A percentile compares a stretch with the other conserved stretches of the same genome.
These are phyloP conservation scores for Plagiodera versicolora DNA, from an alignment of 2,888 invertebrate species.

Conservation along the genomic window DNA sequence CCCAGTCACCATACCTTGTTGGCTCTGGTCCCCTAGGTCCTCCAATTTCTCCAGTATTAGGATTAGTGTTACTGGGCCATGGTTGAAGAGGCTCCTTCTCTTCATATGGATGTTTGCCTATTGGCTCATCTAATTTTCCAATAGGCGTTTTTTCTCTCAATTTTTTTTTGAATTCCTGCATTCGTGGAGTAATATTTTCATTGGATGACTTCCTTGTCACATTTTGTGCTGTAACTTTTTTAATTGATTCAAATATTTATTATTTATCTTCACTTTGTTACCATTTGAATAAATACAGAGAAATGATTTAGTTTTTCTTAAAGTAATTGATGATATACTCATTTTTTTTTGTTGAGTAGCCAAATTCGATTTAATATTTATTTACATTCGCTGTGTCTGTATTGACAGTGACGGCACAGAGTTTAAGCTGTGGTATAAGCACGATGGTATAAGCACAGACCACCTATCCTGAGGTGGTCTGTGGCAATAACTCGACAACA, in stretches of 20 bases:
- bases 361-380: no score
- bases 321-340: no score
- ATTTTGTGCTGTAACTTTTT: slow-evolving; percentile 13
- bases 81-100: slow-evolving; percentile 82
- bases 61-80: slow-evolving; percentile 88
- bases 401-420: no score
- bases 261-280: no score
- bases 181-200: slow-evolving; percentile 56
- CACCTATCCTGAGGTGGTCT: no score
- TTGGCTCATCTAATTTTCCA: slow-evolving; percentile 76
- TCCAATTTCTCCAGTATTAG: slow-evolving; percentile 90
- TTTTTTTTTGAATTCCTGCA: slow-evolving; percentile 75
- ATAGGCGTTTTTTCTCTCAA: slow-evolving; percentile 66
- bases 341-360: no score
- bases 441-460: no score
- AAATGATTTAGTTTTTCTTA: not conserved
- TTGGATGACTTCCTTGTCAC: slow-evolving; percentile 32
- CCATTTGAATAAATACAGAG: not conserved
- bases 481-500: no score
- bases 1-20: slow-evolving; percentile 99
- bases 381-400: no score
- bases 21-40: slow-evolving; percentile 98
- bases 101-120: slow-evolving; percentile 70
- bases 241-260: not conserved
- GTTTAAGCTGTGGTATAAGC: no score